phyloP scores from a whole-genome alignment of 2,888 invertebrate genomes.

The Eutolmus rufibarbis region DNA sequence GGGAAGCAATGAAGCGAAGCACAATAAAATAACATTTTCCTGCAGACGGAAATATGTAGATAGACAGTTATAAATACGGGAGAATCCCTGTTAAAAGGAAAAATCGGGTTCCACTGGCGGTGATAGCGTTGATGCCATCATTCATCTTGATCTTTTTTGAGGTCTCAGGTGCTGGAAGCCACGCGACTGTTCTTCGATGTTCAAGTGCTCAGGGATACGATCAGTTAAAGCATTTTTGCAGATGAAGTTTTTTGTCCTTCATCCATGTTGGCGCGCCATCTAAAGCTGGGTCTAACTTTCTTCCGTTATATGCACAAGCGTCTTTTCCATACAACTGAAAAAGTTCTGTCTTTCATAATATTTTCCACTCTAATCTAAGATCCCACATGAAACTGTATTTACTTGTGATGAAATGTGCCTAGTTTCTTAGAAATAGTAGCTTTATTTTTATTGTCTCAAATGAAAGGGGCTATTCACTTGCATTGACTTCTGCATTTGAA shows the following conservation, averaged over 20 bases:
- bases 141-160: slow-evolving; percentile 23
- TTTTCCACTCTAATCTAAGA: no score
- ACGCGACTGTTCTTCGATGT: slow-evolving; percentile 5
- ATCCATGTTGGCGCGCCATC: background rate
- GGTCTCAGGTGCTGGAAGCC: background rate
- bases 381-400: no score
- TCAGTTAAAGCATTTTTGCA: background rate
- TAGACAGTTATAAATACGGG: slow-evolving; percentile 29
- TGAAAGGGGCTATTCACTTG: no score
- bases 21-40: background rate
- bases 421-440: no score
- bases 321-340: background rate
- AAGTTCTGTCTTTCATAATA: background rate
- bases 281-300: background rate
- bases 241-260: background rate
- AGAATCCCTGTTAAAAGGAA: slow-evolving; percentile 1
- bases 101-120: background rate
- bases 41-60: slow-evolving; percentile 32
- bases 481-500: no score
- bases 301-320: background rate
- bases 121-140: slow-evolving; percentile 14
- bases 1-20: background rate
- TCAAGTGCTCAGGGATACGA: background rate
- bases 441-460: no score
- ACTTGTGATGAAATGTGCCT: no score